phyloP scores from a whole-genome alignment of 2,888 invertebrate species.

The Adelognathus sp. region DNA sequence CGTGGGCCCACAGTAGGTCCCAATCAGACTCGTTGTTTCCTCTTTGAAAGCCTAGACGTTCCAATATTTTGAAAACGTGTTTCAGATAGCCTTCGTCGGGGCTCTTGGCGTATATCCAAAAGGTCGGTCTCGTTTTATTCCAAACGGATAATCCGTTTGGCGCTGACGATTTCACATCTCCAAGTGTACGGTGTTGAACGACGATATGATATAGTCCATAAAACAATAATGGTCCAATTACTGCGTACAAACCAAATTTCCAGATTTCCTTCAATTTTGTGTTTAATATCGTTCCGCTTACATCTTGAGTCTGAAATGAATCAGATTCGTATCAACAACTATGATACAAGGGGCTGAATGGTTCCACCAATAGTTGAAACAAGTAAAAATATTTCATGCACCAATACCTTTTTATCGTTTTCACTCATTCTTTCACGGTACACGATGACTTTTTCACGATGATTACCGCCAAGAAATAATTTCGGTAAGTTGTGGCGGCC shows the following conservation, averaged over 20 bases:
- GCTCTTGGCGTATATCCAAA: conserved; percentile 84
- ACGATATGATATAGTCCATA: conserved; percentile 67
- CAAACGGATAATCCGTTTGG: background rate
- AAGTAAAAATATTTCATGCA: background rate
- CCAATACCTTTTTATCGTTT: conserved; percentile 16
- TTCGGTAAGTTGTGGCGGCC: conserved; percentile 10
- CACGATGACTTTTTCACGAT: conserved; percentile 36
- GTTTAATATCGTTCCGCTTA: conserved; percentile 56
- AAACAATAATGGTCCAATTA: conserved; percentile 67
- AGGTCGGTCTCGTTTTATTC: conserved; percentile 78
- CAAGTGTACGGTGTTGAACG: conserved; percentile 18
- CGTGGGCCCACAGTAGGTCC: conserved; percentile 96
- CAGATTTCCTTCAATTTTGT: conserved; percentile 70
- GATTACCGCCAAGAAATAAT: conserved; percentile 4
- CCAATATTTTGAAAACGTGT: conserved; percentile 91
- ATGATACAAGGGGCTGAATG: background rate
- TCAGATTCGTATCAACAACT: background rate
- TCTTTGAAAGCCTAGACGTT: conserved; percentile 88
- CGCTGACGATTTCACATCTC: background rate
- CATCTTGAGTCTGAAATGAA: conserved; percentile 3
- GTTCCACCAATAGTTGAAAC: background rate
- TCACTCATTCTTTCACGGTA: conserved; percentile 16
- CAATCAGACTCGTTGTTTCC: conserved; percentile 85
- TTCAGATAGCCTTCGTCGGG: conserved; percentile 86
- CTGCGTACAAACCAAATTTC: conserved; percentile 67